Evolutionary conservation across 2,888 invertebrate genomes (phyloP), one percentile per base, ranked within the genome.

Genomic region (Leucophenga maculata): DNA sequence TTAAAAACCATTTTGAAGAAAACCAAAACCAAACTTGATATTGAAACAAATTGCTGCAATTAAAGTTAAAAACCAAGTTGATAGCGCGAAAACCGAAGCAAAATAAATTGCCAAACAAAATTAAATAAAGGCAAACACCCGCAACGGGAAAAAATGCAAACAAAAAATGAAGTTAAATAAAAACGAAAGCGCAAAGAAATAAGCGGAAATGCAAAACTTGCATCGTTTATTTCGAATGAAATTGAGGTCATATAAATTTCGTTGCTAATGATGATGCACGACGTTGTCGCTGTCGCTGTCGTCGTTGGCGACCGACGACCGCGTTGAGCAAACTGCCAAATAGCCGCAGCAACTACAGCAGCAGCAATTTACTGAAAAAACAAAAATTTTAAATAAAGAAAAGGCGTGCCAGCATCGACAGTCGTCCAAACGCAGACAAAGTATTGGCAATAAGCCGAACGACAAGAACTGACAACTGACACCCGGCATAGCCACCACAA

Each of bases 61-160:
- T 67, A 65, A 60, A 68, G 72, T 32, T 65, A 67, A 74, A 68
- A 71, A 69, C 68, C 39, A 39, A 39, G 67, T 67, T 72, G 69
- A 39, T 9, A 39, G 39, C 39, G 1, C 68, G 67, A 69, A 70
- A 75, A 72, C 69, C 69, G 69, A 69, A 72, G 71, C 60, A 44
- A 65, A 75, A 73, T 68, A 71, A 46, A 50, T 50, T 20, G 22
- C 52, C 64, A 62, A 74, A 74, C 74, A 74, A 74, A 75, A 72
- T 72, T 32, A 62, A 62, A 39, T 62, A 62, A 62, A 62, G 6
- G 39, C 67, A 69, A 72, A 55, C 68, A 65, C 60, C 54, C 32
- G 46, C 1, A 62, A 46, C 4, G n/a, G 59, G n/a, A 14, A 65
- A 46, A 55, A 32, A 32, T 46, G 18, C 1, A 26, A 44, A 22